Evolutionary conservation across 2,888 invertebrate species (phyloP).

Genomic region (Agrotis clavis): DNA sequence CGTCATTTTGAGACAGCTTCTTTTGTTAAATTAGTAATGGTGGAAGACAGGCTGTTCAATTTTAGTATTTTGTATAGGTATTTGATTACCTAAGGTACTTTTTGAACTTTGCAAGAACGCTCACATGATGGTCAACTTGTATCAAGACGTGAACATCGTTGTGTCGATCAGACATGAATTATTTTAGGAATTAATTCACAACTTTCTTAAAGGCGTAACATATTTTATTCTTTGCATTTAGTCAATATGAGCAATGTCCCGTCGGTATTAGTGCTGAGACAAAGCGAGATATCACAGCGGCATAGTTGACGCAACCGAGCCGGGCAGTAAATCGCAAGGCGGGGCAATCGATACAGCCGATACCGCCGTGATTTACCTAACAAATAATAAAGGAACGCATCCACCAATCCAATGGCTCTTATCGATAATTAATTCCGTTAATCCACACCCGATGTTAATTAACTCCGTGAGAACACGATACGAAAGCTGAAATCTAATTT

Average conservation of each 20-base stretch:
- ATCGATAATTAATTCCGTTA: conserved; percentile 85
- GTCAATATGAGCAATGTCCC: conserved; percentile 30
- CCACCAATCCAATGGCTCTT: conserved; percentile 81
- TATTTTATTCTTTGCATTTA: not conserved
- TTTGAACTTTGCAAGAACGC: not conserved
- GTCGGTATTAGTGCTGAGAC: conserved; percentile 51
- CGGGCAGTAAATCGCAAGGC: conserved; percentile 78
- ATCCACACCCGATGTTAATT: conserved; percentile 82
- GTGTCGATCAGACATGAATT: not conserved
- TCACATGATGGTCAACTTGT: not conserved
- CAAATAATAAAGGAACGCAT: conserved; percentile 81
- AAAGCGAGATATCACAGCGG: conserved; percentile 71
- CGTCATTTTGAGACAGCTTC: conserved; percentile 26
- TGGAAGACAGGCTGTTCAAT: not conserved
- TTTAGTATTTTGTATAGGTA: not conserved
- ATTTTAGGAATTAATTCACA: conserved; percentile 16
- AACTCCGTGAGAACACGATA: conserved; percentile 80
- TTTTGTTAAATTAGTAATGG: conserved; percentile 16
- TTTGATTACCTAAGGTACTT: not conserved
- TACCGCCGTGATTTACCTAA: conserved; percentile 85
- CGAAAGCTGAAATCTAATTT: conserved; percentile 70
- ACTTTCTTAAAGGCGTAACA: conserved; percentile 17
- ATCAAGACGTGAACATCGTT: not conserved
- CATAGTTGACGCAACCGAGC: conserved; percentile 78
- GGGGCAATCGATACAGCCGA: conserved; percentile 76